phyloP scores from a whole-genome alignment of 2,888 invertebrate genomes.

The Ophion ellenae region DNA sequence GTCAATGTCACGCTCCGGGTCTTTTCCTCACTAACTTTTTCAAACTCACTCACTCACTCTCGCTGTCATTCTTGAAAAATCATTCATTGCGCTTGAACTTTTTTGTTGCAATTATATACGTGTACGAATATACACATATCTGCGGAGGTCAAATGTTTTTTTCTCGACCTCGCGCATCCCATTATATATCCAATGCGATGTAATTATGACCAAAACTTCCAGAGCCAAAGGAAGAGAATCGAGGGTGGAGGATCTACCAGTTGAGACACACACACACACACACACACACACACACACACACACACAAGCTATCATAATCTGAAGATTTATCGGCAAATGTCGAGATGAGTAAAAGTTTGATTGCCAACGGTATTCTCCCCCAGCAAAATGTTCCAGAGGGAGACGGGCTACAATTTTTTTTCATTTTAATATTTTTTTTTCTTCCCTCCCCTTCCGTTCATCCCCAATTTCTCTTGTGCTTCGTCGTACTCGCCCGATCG shows the following conservation, averaged over 20 bases:
- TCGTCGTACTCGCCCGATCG: conserved; percentile 38
- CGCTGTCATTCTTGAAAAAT: conserved; percentile 45
- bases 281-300: conserved; percentile 16
- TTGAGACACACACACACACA: conserved; percentile 38
- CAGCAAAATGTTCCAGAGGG: conserved; percentile 1
- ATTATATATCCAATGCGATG: conserved; percentile 50
- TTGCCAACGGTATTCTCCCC: conserved; percentile 56
- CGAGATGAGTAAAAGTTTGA: conserved; percentile 60
- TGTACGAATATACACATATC: conserved; percentile 16
- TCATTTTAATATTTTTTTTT: conserved; percentile 31
- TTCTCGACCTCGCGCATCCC: conserved; percentile 37
- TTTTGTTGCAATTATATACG: neutral
- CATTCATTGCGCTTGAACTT: conserved; percentile 43
- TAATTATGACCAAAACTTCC: conserved; percentile 62
- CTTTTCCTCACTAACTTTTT: conserved; percentile 1
- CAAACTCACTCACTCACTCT: conserved; percentile 11
- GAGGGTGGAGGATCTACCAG: conserved; percentile 22
- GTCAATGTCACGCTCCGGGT: conserved; percentile 59
- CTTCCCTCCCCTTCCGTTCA: conserved; percentile 16
- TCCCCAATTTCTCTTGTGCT: conserved; percentile 33
- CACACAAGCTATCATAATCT: too few species aligned
- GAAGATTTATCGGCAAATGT: conserved; percentile 63
- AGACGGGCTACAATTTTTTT: conserved; percentile 43
- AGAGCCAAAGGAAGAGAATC: conserved; percentile 34
- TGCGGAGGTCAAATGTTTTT: neutral